phyloP scores from a whole-genome alignment of 1,140 invertebrate genomes.

The Brachionus calyciflorus region DNA sequence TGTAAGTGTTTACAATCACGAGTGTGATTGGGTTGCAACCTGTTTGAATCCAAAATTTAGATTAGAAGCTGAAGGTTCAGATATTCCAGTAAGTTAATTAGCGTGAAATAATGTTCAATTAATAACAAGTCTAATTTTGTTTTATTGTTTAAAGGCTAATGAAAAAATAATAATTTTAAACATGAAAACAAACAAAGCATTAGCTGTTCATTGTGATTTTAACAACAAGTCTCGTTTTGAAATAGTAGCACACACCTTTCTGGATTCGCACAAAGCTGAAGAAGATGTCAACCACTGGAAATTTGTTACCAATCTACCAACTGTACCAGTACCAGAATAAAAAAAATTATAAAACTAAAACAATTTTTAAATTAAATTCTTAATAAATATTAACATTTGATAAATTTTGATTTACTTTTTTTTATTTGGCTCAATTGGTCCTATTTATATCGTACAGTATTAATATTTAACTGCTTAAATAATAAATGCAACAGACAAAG shows the following conservation, averaged over 20 bases:
- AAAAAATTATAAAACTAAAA: neutral
- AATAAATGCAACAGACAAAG: no score
- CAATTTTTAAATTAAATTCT: no score
- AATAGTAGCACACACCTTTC: slow-evolving; percentile 54
- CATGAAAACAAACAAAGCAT: slow-evolving; percentile 53
- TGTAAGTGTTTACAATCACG: slow-evolving; percentile 51
- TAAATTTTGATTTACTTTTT: neutral
- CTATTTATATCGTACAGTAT: no score
- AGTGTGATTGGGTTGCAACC: slow-evolving; percentile 55
- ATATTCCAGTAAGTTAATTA: slow-evolving; percentile 54
- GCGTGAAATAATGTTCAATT: no score
- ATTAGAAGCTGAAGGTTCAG: slow-evolving; percentile 56
- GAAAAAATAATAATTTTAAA: slow-evolving; percentile 52
- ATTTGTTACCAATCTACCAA: slow-evolving; percentile 41
- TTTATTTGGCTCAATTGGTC: no score
- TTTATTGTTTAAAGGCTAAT: slow-evolving; percentile 51
- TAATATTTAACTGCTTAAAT: no score
- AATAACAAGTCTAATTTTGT: no score
- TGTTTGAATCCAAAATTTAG: slow-evolving; percentile 56
- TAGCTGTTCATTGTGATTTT: slow-evolving; percentile 53
- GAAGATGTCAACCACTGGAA: slow-evolving; percentile 56
- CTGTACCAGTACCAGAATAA: slow-evolving; percentile 9
- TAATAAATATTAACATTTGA: neutral
- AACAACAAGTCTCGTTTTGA: slow-evolving; percentile 53
- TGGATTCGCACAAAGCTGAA: slow-evolving; percentile 58